Evolutionary conservation across 2,797 vertebrate genomes (phyloP).

Genomic region (Hybognathus amarus): DNA sequence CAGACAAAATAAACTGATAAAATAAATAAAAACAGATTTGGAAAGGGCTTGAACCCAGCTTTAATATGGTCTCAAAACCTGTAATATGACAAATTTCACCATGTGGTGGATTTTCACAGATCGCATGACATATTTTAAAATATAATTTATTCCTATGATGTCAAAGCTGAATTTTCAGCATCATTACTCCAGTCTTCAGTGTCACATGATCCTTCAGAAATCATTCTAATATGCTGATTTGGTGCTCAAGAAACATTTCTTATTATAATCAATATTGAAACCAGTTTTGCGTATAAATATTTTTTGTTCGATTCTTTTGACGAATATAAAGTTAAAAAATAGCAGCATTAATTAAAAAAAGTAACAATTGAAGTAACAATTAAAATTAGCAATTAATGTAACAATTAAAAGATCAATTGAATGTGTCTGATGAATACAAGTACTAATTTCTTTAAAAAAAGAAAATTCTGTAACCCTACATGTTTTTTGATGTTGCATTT

Average conservation of each 20-base stretch:
- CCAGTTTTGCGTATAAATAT: background rate
- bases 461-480: background rate
- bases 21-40: no score
- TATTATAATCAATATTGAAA: background rate
- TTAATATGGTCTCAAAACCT: no score
- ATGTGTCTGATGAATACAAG: background rate
- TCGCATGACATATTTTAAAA: background rate
- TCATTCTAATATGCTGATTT: background rate
- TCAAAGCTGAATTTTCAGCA: background rate
- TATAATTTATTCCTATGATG: background rate
- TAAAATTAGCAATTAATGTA: no score
- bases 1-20: no score
- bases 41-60: no score
- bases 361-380: no score
- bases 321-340: background rate
- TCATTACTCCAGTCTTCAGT: background rate
- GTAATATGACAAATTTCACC: no score
- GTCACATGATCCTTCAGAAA: background rate
- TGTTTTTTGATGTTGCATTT: background rate
- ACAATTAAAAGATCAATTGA: no score
- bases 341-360: background rate
- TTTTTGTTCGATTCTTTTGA: background rate
- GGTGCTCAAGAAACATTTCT: background rate
- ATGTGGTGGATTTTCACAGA: no score
- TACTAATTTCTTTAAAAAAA: background rate